These are phyloP conservation scores for Axis porcinus DNA, from an alignment of 2,113 vertebrate genomes.

Conservation along the genomic window DNA sequence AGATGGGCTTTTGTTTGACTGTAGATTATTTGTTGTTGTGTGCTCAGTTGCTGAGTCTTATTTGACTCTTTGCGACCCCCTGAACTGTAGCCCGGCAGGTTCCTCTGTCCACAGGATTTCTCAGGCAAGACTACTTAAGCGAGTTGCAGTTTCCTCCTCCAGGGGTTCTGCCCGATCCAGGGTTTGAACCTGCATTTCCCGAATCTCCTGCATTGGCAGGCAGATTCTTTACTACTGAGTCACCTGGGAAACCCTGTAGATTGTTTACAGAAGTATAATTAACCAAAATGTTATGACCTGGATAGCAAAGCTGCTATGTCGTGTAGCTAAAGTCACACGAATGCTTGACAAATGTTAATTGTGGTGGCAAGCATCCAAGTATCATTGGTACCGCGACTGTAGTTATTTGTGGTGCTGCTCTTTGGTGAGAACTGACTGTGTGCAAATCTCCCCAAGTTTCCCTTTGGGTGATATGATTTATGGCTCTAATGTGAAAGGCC, in stretches of 20 bases:
- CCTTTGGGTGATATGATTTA: not conserved
- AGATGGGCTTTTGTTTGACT: constrained; percentile 40
- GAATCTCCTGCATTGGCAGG: not conserved
- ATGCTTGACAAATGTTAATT: constrained; percentile 40
- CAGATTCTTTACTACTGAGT: not conserved
- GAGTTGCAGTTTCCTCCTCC: not conserved
- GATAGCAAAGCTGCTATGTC: not conserved
- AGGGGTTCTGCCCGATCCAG: not conserved
- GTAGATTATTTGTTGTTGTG: not conserved
- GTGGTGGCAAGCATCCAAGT: not conserved
- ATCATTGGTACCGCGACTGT: not conserved
- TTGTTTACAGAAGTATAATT: constrained; percentile 55
- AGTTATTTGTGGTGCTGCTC: not conserved
- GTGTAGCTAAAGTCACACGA: not conserved
- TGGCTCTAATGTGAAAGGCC: not conserved
- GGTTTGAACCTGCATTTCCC: not conserved
- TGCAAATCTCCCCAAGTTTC: not conserved
- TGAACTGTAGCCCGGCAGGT: not conserved
- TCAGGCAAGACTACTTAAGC: not conserved
- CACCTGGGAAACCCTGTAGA: not conserved
- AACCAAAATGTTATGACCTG: constrained; percentile 16
- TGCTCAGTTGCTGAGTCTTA: not conserved
- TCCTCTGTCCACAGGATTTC: not conserved
- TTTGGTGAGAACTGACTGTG: not conserved
- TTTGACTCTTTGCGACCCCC: not conserved